A percentile compares a stretch with the other conserved stretches of the same genome.
These are phyloP conservation scores for Cryptocheilus praepositus DNA, from an alignment of 2,888 invertebrate species.

Conservation along the genomic window DNA sequence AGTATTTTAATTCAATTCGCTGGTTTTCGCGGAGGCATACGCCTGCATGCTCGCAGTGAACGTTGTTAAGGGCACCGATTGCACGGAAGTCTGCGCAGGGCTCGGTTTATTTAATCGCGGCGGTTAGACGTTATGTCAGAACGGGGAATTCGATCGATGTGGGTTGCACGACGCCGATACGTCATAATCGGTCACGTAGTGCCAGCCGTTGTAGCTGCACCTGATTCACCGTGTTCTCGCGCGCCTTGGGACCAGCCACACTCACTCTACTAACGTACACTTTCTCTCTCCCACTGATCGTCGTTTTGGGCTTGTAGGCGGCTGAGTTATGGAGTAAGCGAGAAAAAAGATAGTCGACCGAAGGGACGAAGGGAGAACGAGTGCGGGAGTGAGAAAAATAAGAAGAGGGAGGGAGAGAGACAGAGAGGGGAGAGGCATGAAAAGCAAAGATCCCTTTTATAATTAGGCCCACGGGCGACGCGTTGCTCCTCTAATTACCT, in stretches of 20 bases:
- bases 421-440: constrained; percentile 17
- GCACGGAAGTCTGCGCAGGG: too few relatives aligned
- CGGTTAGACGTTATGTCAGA: background rate
- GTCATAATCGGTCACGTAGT: constrained; percentile 4
- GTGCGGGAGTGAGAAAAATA: constrained; percentile 16
- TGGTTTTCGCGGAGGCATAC: too few relatives aligned
- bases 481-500: constrained; percentile 73
- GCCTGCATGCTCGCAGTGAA: too few relatives aligned
- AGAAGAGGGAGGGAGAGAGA: constrained; percentile 31
- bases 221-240: constrained; percentile 7
- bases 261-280: background rate
- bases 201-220: constrained; percentile 2
- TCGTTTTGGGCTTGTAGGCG: background rate
- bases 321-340: background rate
- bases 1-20: too few relatives aligned
- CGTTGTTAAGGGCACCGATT: too few relatives aligned
- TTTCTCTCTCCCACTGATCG: background rate
- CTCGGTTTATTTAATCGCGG: background rate
- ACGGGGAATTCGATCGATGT: too few relatives aligned
- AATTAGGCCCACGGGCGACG: constrained; percentile 73
- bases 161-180: background rate
- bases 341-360: background rate
- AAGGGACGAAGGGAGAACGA: constrained; percentile 6
- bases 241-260: constrained; percentile 1
- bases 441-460: constrained; percentile 60